These are phyloP conservation scores for Pilophorus perplexus DNA, from an alignment of 2,888 invertebrate genomes.

Conservation along the genomic window DNA sequence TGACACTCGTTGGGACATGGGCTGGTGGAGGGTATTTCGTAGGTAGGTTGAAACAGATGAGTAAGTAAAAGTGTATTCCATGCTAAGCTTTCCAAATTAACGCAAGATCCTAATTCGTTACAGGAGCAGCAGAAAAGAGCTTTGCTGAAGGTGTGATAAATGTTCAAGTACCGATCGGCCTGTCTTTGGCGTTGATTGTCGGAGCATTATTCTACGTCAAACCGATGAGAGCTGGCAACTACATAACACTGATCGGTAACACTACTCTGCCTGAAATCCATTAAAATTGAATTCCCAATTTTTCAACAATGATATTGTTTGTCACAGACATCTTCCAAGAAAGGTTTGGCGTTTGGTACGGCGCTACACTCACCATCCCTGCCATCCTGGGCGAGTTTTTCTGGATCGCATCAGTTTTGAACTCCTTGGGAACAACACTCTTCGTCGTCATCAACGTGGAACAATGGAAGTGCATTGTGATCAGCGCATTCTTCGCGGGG, in stretches of 20 bases:
- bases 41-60: constrained; percentile 67
- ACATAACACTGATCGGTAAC: constrained; percentile 72
- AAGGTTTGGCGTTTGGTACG: constrained; percentile 66
- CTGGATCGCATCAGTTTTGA: constrained; percentile 67
- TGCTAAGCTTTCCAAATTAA: no score
- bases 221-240: constrained; percentile 66
- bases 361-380: constrained; percentile 64
- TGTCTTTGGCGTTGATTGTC: constrained; percentile 65
- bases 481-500: constrained; percentile 61
- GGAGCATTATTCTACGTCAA: constrained; percentile 67
- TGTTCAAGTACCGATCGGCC: constrained; percentile 71
- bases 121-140: no score
- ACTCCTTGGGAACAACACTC: constrained; percentile 63
- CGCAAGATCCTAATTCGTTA: no score
- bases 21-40: constrained; percentile 69
- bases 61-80: no score
- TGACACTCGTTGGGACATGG: constrained; percentile 68
- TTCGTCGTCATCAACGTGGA: constrained; percentile 61
- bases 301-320: no score
- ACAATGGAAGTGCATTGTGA: constrained; percentile 57
- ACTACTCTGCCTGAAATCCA: no score
- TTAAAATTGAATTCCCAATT: no score
- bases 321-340: constrained; percentile 69
- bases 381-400: constrained; percentile 69
- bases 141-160: constrained; percentile 62